Evolutionary conservation across 2,888 invertebrate species (phyloP).

Genomic region (Cetonia aurata): DNA sequence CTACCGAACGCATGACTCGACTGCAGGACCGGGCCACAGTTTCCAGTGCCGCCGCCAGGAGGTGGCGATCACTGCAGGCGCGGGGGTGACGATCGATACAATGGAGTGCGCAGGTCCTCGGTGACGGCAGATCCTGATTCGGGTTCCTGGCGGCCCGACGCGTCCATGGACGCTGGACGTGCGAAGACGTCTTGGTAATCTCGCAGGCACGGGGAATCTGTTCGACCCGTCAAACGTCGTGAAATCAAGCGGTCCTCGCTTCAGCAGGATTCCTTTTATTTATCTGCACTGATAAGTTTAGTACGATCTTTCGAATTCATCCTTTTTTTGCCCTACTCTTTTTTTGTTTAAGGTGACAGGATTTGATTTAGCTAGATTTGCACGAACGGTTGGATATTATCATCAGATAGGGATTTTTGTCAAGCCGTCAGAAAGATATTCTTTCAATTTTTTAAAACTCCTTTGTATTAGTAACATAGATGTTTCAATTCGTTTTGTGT

Average conservation of each 20-base stretch:
- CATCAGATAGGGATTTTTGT: constrained; percentile 22
- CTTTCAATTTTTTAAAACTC: no score
- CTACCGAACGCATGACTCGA: constrained; percentile 66
- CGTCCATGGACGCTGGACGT: constrained; percentile 12
- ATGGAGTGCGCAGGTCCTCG: constrained; percentile 53
- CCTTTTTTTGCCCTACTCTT: constrained; percentile 1
- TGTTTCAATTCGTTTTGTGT: no score
- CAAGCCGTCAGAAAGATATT: not conserved
- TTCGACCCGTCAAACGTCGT: no score
- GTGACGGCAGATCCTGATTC: not conserved
- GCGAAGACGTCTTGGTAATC: constrained; percentile 5
- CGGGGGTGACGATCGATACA: constrained; percentile 60
- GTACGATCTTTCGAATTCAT: constrained; percentile 12
- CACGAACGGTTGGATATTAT: constrained; percentile 13
- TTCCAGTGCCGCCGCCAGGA: constrained; percentile 65
- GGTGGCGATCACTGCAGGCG: constrained; percentile 68
- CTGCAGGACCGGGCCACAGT: constrained; percentile 67
- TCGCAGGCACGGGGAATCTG: no score
- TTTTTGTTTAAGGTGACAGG: constrained; percentile 5
- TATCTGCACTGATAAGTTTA: constrained; percentile 17
- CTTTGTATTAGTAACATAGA: no score
- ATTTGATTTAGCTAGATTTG: constrained; percentile 9
- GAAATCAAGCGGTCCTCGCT: constrained; percentile 1
- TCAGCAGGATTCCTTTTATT: constrained; percentile 11
- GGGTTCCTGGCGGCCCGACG: not conserved